phyloP scores from a whole-genome alignment of 2,888 invertebrate species.

The Melanostoma mellinum region DNA sequence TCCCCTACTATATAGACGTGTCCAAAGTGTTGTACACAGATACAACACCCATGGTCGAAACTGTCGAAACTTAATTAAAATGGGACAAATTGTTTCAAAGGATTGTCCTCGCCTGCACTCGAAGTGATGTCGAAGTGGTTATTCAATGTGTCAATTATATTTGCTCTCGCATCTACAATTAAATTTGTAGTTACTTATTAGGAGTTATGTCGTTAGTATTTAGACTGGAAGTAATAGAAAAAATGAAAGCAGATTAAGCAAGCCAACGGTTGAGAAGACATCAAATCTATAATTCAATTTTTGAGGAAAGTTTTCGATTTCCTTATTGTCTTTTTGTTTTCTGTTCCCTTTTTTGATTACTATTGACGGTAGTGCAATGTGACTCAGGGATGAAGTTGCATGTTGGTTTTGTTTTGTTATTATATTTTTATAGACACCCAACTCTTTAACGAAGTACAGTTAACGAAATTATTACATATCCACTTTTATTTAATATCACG shows the following conservation, averaged over 20 bases:
- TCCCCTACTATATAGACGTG: too few species aligned
- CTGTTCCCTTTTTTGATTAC: conserved; percentile 7
- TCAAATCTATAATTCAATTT: conserved; percentile 27
- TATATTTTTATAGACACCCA: not conserved
- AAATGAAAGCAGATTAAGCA: conserved; percentile 4
- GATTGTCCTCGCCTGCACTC: not conserved
- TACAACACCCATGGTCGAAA: conserved; percentile 32
- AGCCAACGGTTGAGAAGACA: conserved; percentile 10
- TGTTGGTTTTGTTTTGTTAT: not conserved
- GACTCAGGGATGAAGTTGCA: conserved; percentile 25
- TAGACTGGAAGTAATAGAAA: too few species aligned
- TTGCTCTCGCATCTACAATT: not conserved
- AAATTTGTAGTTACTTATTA: not conserved
- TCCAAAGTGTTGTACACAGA: conserved; percentile 5
- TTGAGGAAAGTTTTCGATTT: conserved; percentile 29
- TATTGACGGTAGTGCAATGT: conserved; percentile 25
- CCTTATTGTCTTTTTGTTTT: conserved; percentile 1
- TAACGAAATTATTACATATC: not conserved
- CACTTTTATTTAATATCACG: not conserved
- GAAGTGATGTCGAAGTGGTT: not conserved
- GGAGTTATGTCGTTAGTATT: not conserved
- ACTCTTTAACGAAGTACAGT: conserved; percentile 9
- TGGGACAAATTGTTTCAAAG: conserved; percentile 11
- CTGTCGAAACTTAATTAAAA: conserved; percentile 14
- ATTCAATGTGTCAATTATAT: not conserved